These are phyloP conservation scores for Pseudochirops cupreus DNA, from an alignment of 2,797 vertebrate species.

Conservation along the genomic window DNA sequence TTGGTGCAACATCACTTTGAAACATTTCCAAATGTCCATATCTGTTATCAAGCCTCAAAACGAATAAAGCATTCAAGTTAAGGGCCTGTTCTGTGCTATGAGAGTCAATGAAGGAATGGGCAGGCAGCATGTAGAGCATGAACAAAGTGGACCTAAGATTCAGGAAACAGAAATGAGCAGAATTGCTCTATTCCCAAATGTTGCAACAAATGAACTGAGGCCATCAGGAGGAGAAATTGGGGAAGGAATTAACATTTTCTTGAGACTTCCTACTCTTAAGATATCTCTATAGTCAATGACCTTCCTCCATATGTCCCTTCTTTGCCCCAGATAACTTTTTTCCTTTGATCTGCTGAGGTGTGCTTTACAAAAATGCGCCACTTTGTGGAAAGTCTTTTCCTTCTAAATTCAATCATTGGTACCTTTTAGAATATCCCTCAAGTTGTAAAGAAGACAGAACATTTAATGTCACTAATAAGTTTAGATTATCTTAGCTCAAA, in stretches of 20 bases:
- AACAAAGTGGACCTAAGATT: background rate
- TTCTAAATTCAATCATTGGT: background rate
- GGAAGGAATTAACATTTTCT: background rate
- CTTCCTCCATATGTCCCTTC: background rate
- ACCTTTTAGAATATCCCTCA: background rate
- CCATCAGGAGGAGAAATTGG: background rate
- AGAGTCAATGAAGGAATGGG: background rate
- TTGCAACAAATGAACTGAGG: background rate
- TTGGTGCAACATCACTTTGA: background rate
- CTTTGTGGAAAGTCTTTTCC: background rate
- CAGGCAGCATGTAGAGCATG: background rate
- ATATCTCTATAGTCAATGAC: background rate
- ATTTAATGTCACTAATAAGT: slow-evolving; percentile 63
- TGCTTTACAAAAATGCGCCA: background rate
- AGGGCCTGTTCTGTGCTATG: background rate
- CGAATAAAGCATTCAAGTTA: background rate
- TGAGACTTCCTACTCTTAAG: background rate
- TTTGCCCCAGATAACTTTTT: background rate
- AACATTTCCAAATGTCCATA: background rate
- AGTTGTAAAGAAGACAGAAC: slow-evolving; percentile 43
- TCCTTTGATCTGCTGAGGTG: background rate
- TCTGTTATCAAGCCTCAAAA: background rate
- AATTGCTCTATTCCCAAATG: background rate
- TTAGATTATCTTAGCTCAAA: slow-evolving; percentile 49
- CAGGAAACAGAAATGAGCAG: background rate